Conservation (phyloP, 2,888 invertebrate species). For the Bombyx huttoni region DNA sequence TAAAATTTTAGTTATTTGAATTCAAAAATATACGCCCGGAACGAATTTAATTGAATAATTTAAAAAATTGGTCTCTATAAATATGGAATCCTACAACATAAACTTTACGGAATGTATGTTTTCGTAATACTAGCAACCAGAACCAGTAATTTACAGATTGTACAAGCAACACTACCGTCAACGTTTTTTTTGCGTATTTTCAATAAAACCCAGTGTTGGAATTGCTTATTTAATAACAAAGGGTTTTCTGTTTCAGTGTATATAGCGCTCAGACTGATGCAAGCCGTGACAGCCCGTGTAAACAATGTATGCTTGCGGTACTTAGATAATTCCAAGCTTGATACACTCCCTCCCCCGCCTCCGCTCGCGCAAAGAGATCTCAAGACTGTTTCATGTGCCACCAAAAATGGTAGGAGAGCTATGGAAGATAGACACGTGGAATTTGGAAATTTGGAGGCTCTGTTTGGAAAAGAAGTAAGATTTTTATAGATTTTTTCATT, state of each 20-base stretch:
- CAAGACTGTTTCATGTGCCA: slow-evolving; percentile 76
- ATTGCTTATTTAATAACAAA: background rate
- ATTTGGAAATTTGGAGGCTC: slow-evolving; percentile 84
- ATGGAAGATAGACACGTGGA: slow-evolving; percentile 95
- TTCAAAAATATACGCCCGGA: too few relatives aligned
- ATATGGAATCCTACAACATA: too few relatives aligned
- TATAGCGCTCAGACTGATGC: slow-evolving; percentile 81
- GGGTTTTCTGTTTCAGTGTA: slow-evolving; percentile 70
- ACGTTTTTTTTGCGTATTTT: too few relatives aligned
- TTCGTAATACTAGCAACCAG: too few relatives aligned
- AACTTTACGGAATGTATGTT: too few relatives aligned
- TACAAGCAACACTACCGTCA: too few relatives aligned
- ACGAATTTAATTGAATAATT: too few relatives aligned
- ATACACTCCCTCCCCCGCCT: slow-evolving; percentile 74
- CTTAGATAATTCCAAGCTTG: slow-evolving; percentile 77
- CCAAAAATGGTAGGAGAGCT: slow-evolving; percentile 85
- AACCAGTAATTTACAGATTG: too few relatives aligned
- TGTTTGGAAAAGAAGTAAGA: slow-evolving; percentile 83
- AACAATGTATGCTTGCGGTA: slow-evolving; percentile 80
- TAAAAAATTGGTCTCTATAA: too few relatives aligned
- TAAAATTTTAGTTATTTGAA: too few relatives aligned
- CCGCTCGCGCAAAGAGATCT: slow-evolving; percentile 62
- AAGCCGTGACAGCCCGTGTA: slow-evolving; percentile 78
- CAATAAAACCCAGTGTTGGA: too few relatives aligned
- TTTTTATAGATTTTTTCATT: background rate